Base-by-base conservation (phyloP, 1,140 invertebrate genomes). In the Holotrichia oblita region DNA sequence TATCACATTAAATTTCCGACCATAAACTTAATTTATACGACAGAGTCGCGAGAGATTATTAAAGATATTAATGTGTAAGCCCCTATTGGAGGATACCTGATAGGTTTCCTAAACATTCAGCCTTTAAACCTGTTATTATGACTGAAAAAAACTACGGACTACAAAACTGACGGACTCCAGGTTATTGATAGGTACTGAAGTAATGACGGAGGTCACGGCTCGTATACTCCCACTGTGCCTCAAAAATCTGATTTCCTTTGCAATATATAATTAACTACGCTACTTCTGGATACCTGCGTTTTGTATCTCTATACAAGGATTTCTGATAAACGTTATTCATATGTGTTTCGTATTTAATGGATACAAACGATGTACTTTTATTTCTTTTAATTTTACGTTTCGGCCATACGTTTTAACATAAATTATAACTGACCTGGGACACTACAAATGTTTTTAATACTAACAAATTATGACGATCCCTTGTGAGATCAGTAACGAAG, bases 1-100 rank as follows among this genome's bases (percentile, higher is more conserved):
- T 81, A 82, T 82, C 80, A 81, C 82, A 83, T 83, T 83, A 83
- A 83, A 83, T 83, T 83, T 83, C 82, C 80, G 81, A 78, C 82
- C 83, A 80, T 83, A 83, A 83, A 83, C 79, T 81, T 83, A 83
- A 83, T 83, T 83, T 83, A 83, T 83, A 83, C 81, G 80, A 59
- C 79, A 75, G 40, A 77, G 74, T 80, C 64, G 81, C 81, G 79
- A 76, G 80, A 81, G 81, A 83, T 83, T 83, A 83, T 83, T 82
- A 81, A 83, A 83, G 83, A 82, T 83, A 83, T 83, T 83, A 83
- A 73, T 55, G 78, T 48, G 77, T 77, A 75, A 74, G 77, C 79
- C 80, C 80, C 82, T 79, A 83, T 83, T 83, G 82, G 82, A 81
- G 61, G 80, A 78, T 76, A 79, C 78, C 80, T 81, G 82, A 83